Evolutionary conservation across 2,797 vertebrate species (phyloP).

Genomic region (Alauda arvensis): DNA sequence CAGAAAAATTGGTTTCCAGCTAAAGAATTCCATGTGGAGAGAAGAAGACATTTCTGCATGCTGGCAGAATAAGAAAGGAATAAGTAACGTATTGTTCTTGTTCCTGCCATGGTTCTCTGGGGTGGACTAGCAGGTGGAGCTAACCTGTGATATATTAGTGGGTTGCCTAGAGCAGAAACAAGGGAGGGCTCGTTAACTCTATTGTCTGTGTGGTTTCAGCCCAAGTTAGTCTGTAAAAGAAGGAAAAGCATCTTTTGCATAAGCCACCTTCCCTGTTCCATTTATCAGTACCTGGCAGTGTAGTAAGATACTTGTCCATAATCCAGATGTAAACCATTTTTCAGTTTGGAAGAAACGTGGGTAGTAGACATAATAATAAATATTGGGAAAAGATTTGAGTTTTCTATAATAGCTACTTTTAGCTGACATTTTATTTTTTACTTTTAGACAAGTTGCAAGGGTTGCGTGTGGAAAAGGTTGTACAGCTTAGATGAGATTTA

Average conservation of each 20-base stretch:
- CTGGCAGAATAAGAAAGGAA: not conserved
- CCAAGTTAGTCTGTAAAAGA: not conserved
- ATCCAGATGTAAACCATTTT: not conserved
- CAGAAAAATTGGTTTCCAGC: not conserved
- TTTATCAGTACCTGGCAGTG: not conserved
- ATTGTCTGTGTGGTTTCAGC: not conserved
- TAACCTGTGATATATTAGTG: not conserved
- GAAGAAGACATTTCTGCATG: not conserved
- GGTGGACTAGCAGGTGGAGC: not conserved
- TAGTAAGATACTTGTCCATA: not conserved
- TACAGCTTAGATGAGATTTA: constrained; percentile 12
- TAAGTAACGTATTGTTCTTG: not conserved
- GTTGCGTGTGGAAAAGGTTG: not conserved
- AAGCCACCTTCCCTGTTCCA: not conserved
- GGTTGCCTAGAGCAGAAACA: not conserved
- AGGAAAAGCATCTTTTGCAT: not conserved
- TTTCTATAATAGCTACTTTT: constrained; percentile 21
- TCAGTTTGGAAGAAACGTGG: not conserved
- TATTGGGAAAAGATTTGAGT: not conserved
- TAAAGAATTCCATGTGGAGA: not conserved
- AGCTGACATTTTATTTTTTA: not conserved
- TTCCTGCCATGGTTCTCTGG: not conserved
- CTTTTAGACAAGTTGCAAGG: not conserved
- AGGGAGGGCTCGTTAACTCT: not conserved
- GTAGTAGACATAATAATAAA: not conserved